Conservation (phyloP, 2,113 vertebrate genomes). For the Pica pica region DNA sequence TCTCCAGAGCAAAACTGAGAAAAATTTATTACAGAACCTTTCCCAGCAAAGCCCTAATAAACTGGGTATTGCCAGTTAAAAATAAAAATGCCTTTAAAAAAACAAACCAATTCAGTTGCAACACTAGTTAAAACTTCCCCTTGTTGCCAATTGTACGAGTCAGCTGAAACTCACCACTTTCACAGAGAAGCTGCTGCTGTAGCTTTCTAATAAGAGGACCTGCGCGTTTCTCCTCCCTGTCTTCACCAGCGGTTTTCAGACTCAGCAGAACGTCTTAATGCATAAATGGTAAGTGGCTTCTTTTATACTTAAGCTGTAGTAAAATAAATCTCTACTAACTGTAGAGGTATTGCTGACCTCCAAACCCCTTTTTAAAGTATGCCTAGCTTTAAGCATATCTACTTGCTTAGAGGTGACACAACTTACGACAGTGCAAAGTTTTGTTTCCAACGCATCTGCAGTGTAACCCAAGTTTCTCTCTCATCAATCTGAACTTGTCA, state of each 20-base stretch:
- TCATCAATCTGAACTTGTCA: neutral
- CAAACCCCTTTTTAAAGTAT: neutral
- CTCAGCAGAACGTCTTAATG: neutral
- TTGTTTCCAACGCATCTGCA: neutral
- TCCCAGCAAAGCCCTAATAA: neutral
- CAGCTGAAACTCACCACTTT: conserved; percentile 9
- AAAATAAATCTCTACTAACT: neutral
- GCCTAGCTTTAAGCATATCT: neutral
- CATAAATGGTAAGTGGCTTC: conserved; percentile 31
- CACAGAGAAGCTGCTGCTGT: neutral
- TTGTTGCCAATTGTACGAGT: neutral
- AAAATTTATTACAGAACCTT: neutral
- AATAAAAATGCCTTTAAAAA: neutral
- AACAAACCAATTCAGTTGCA: neutral
- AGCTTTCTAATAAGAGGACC: conserved; percentile 49
- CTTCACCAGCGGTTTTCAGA: neutral
- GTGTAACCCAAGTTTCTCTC: neutral
- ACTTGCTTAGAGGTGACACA: neutral
- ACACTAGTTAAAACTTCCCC: conserved; percentile 35
- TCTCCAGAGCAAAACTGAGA: neutral
- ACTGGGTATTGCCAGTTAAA: neutral
- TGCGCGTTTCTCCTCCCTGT: neutral
- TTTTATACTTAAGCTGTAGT: neutral
- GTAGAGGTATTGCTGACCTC: neutral
- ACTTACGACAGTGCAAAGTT: rapidly evolving